Evolutionary conservation across 2,113 vertebrate genomes (phyloP).

Genomic region (Calyptomena viridis): DNA sequence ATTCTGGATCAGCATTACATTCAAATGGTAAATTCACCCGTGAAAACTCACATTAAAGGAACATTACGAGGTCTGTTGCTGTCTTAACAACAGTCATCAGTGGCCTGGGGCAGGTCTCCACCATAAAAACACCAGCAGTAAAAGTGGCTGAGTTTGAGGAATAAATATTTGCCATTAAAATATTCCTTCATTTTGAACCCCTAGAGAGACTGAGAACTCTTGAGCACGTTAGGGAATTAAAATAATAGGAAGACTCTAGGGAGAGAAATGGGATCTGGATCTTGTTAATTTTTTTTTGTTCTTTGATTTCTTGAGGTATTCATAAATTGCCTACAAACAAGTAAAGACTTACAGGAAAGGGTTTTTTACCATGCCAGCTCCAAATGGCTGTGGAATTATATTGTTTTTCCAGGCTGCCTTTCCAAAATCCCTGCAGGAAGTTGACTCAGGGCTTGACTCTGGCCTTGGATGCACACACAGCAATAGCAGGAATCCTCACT

Average conservation of each 20-base stretch:
- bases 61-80: conserved; percentile 15
- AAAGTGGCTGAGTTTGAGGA: conserved; percentile 1
- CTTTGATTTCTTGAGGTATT: conserved; percentile 45
- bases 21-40: conserved; percentile 17
- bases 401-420: conserved; percentile 59
- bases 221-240: conserved; percentile 10
- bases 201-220: background rate
- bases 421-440: conserved; percentile 58
- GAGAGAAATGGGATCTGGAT: background rate
- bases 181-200: conserved; percentile 21
- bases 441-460: conserved; percentile 46
- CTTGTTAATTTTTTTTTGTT: background rate
- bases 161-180: conserved; percentile 34
- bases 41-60: conserved; percentile 43
- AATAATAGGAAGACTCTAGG: conserved; percentile 3
- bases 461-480: background rate
- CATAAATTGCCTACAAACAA: conserved; percentile 59
- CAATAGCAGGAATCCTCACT: background rate
- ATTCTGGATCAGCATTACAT: conserved; percentile 38
- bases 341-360: conserved; percentile 53
- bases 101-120: conserved; percentile 25
- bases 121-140: conserved; percentile 42
- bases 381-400: conserved; percentile 48
- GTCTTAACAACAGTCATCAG: conserved; percentile 48
- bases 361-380: conserved; percentile 38